phyloP scores from a whole-genome alignment of 35 echinoderm and acorn worm species.

The Eucidaris tribuloides region DNA sequence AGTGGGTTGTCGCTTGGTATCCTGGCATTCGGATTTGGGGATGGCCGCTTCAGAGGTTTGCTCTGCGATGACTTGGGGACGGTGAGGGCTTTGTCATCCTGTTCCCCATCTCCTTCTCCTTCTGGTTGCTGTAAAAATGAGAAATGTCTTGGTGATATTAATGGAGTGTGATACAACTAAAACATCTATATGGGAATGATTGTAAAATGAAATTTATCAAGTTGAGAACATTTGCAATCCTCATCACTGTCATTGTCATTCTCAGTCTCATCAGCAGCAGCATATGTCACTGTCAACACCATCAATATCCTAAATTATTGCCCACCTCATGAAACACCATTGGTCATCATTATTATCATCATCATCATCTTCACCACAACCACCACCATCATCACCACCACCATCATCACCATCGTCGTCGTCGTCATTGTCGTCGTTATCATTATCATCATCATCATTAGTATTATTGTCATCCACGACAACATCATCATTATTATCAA shows the following conservation, averaged over 20 bases:
- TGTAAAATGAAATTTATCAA: neutral
- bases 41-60: conserved; percentile 49
- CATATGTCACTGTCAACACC: too few relatives aligned
- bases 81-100: neutral
- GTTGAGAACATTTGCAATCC: neutral
- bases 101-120: neutral
- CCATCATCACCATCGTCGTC: neutral
- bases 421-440: neutral
- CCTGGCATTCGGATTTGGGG: conserved; percentile 45
- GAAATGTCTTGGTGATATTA: neutral
- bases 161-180: neutral
- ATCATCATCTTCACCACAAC: neutral
- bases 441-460: neutral
- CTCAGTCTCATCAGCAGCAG: too few relatives aligned
- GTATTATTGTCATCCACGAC: neutral
- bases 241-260: too few relatives aligned
- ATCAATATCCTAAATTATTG: too few relatives aligned
- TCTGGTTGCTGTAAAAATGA: neutral
- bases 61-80: conserved; percentile 13
- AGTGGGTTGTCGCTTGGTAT: conserved; percentile 49
- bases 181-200: neutral
- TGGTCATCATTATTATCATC: neutral
- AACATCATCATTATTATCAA: neutral
- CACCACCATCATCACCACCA: neutral
- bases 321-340: too few relatives aligned